Conservation (phyloP, 2,797 vertebrate genomes). For the Hippoglossus hippoglossus region DNA sequence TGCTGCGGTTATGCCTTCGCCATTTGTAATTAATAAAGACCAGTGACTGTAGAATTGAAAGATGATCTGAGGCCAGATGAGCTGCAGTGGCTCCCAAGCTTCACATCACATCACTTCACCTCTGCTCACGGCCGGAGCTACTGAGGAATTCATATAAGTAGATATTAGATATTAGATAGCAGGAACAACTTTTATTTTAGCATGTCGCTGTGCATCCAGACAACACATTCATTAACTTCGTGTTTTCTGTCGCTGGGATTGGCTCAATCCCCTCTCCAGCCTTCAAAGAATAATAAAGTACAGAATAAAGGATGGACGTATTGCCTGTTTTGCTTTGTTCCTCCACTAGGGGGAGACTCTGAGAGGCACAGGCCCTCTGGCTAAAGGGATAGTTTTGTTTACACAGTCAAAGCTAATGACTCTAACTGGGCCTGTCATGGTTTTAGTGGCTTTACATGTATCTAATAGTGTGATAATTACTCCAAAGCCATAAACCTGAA, state of each 20-base stretch:
- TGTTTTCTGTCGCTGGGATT: neutral
- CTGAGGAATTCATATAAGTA: too few species aligned
- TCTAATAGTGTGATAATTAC: slow-evolving; percentile 52
- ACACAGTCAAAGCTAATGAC: slow-evolving; percentile 52
- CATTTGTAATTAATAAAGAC: slow-evolving; percentile 15
- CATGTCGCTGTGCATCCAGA: neutral
- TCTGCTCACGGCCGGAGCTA: too few species aligned
- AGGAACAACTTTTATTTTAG: slow-evolving; percentile 14
- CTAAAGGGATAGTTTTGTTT: slow-evolving; percentile 42
- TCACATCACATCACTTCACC: too few species aligned
- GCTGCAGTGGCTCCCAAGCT: too few species aligned
- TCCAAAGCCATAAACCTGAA: slow-evolving; percentile 43
- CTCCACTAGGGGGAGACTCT: slow-evolving; percentile 67
- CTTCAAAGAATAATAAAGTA: too few species aligned
- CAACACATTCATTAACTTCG: neutral
- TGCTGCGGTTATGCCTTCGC: too few species aligned
- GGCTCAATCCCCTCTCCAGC: too few species aligned
- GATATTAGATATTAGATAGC: too few species aligned
- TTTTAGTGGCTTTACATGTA: slow-evolving; percentile 41
- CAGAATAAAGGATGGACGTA: too few species aligned
- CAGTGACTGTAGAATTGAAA: slow-evolving; percentile 30
- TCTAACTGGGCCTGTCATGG: slow-evolving; percentile 38
- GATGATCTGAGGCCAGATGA: slow-evolving; percentile 34
- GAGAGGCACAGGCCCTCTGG: slow-evolving; percentile 29
- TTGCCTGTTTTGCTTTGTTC: slow-evolving; percentile 15